phyloP scores from a whole-genome alignment of 2,113 vertebrate genomes.

The Dicerorhinus sumatrensis region DNA sequence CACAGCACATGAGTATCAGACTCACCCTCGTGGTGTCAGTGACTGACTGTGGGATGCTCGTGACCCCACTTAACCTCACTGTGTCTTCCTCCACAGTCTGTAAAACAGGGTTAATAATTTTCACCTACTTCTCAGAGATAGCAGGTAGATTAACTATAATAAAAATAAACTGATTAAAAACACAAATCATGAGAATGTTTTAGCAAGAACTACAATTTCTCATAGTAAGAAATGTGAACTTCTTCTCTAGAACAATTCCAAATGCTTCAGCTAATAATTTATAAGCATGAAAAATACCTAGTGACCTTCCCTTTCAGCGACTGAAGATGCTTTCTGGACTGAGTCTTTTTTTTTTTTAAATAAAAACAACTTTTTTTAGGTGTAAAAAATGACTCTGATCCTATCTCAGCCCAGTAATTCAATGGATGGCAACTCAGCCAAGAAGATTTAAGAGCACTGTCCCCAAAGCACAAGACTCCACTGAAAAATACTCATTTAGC shows the following conservation, averaged over 20 bases:
- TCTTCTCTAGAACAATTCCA: background rate
- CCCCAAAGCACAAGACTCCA: conserved; percentile 36
- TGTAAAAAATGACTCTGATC: conserved; percentile 77
- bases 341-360: conserved; percentile 60
- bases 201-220: conserved; percentile 57
- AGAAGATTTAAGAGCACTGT: conserved; percentile 84
- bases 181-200: conserved; percentile 29
- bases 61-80: background rate
- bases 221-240: conserved; percentile 30
- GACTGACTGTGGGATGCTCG: background rate
- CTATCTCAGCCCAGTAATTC: conserved; percentile 83
- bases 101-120: conserved; percentile 53
- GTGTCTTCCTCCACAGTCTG: background rate
- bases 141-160: conserved; percentile 38
- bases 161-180: conserved; percentile 63
- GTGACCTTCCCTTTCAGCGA: conserved; percentile 82
- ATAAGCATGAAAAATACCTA: conserved; percentile 73
- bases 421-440: conserved; percentile 65
- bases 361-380: conserved; percentile 72
- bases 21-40: background rate
- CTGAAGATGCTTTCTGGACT: conserved; percentile 68
- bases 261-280: conserved; percentile 54
- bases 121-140: conserved; percentile 61
- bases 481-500: conserved; percentile 79
- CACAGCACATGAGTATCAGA: background rate